Base-by-base conservation (phyloP, 2,113 vertebrate species). In the Mobula birostris region DNA sequence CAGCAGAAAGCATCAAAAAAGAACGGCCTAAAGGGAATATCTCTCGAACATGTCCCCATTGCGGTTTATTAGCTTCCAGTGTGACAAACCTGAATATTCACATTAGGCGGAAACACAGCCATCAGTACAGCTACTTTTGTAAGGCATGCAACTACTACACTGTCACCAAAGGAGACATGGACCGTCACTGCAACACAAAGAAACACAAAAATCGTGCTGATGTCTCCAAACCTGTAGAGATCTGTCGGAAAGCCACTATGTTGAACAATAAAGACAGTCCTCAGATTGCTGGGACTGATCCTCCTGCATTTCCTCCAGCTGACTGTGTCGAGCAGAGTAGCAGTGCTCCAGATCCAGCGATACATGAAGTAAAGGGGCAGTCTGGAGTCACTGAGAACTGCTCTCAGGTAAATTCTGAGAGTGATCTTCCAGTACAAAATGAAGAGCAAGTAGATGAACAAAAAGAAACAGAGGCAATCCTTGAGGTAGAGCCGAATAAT, bases 121-220 rank as follows among this genome's bases (percentile, higher is more conserved):
- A 98, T 94, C 97, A 99, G 74, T 99, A 99, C 70, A 98, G 98
- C 94, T 99, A 98, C 95, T 97, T 97, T 95, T 99, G 99, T 95
- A 98, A 97, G 90, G 95, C 99, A 90, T 99, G 99, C 95, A 98
- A 97, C 95, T 99, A 99, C 94, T 99, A 97, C 94, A 99, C 98
- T 0, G 99, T 99, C 83, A 99, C 99, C 78, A 99, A 99, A 97
- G 99, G 99, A 79, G 99, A 99, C 94, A 99, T 99, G 98, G 99
- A 99, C 94, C 98, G 99, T 1, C 99, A 99, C 72, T 99, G 98
- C 95, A 97, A 98, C 93, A 99, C 99, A 11, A 99, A 98, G 96
- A 99, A 99, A 94, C 99, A 99, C 94, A 96, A 97, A 94, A 97
- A 96, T 83, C 98, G 98, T 21, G 97, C 97, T n/a, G 96, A 98